Percentiles rank a stretch among this genome's conserved stretches.
These are phyloP conservation scores for Heliconius congener DNA, from an alignment of 1,140 invertebrate species.

Conservation along the genomic window DNA sequence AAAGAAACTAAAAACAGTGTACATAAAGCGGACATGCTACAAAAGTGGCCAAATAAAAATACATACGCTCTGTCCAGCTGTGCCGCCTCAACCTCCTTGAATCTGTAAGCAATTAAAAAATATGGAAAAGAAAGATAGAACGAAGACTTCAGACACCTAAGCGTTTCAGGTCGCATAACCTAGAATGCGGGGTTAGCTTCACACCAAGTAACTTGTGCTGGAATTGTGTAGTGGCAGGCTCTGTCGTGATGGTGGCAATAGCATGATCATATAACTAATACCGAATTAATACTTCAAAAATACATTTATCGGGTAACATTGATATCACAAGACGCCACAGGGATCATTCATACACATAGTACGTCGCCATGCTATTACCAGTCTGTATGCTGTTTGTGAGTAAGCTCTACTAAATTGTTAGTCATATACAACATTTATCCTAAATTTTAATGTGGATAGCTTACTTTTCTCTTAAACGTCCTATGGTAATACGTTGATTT, in stretches of 20 bases:
- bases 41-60: slow-evolving; percentile 71
- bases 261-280: slow-evolving; percentile 41
- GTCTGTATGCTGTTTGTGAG: slow-evolving; percentile 59
- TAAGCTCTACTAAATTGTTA: slow-evolving; percentile 73
- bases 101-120: slow-evolving; percentile 89
- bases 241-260: slow-evolving; percentile 57
- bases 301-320: slow-evolving; percentile 28
- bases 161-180: slow-evolving; percentile 52
- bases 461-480: slow-evolving; percentile 47
- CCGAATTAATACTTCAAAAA: slow-evolving; percentile 15
- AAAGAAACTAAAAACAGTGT: slow-evolving; percentile 43
- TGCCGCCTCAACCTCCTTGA: slow-evolving; percentile 92
- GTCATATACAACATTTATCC: slow-evolving; percentile 63
- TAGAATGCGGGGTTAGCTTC: slow-evolving; percentile 56
- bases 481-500: not conserved
- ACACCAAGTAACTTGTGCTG: slow-evolving; percentile 62
- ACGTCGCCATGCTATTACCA: slow-evolving; percentile 63
- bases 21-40: slow-evolving; percentile 51
- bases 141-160: slow-evolving; percentile 63
- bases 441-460: slow-evolving; percentile 46
- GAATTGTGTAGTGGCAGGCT: slow-evolving; percentile 62
- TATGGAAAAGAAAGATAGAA: slow-evolving; percentile 81
- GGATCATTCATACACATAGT: slow-evolving; percentile 47
- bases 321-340: slow-evolving; percentile 48
- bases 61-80: slow-evolving; percentile 93